Evolutionary conservation across 2,888 invertebrate species (phyloP).

Genomic region (Eupithecia abbreviata): DNA sequence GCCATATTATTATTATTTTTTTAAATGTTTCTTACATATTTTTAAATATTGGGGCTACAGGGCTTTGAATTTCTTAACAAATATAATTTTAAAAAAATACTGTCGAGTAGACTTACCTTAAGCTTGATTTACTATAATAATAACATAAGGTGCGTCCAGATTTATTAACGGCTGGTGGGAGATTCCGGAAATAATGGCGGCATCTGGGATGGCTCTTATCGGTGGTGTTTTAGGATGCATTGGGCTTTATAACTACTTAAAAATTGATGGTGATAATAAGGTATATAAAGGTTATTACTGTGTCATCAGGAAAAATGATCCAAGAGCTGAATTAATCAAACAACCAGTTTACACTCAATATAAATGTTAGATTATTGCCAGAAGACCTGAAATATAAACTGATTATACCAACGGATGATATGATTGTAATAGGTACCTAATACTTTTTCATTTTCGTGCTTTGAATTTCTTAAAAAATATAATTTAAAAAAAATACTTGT

Average conservation of each 20-base stretch:
- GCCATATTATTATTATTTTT: no score
- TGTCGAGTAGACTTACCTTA: no score
- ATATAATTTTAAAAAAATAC: no score
- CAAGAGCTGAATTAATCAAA: constrained; percentile 72
- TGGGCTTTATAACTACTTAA: constrained; percentile 75
- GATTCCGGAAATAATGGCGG: constrained; percentile 88
- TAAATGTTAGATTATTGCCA: constrained; percentile 47
- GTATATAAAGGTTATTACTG: constrained; percentile 84
- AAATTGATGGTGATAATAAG: constrained; percentile 85
- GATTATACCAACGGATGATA: background rate
- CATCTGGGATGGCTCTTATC: constrained; percentile 80
- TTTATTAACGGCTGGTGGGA: constrained; percentile 88
- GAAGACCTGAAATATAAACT: background rate
- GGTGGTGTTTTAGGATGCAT: constrained; percentile 79
- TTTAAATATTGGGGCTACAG: no score
- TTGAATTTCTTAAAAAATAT: background rate
- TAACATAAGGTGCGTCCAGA: no score
- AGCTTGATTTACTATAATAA: no score
- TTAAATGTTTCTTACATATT: no score
- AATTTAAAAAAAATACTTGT: background rate
- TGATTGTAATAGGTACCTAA: background rate
- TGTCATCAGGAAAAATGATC: constrained; percentile 86
- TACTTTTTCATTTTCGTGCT: background rate
- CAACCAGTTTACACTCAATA: constrained; percentile 60
- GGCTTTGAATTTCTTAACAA: no score